Evolutionary conservation across 2,888 invertebrate genomes (phyloP), one percentile per base, ranked within the genome.

Genomic region (Synergus japonicus): DNA sequence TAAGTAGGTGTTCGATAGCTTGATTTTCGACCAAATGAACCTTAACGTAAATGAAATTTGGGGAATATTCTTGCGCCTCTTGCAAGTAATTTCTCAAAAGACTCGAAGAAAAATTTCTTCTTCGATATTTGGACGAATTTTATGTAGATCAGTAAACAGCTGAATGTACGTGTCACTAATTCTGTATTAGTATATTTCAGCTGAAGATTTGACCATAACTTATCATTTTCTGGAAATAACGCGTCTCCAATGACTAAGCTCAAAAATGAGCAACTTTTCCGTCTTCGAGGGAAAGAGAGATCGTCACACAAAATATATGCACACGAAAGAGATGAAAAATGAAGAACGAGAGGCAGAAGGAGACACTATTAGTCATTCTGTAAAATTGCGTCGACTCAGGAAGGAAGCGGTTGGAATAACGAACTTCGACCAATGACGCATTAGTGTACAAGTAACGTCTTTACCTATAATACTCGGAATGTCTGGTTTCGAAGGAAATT

Each of bases 391-490:
- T 77, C 78, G 76, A 77, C 76, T 78, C 60, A 73, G 81, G 81
- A 78, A 84, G 81, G 82, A 81, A 81, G 67, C 82, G 60, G 78
- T 73, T 65, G 67, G 78, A 82, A 79, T 76, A 37, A 81, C 81
- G 77, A 81, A 81, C 80, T 82, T 79, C 79, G 80, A 83, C 80
- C 84, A 82, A 83, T 85, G 85, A 84, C 81, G 83, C 79, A 76
- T 82, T 78, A 54, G 60, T 44, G 41, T 46, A 46, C 44, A 66
- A 66, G 43, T 9, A 66, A 43, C 66, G 44, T 66, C 44, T 44
- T 66, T 43, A 44, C 43, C n/a, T 66, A 37, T 3, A 37, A 22
- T 22, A 10, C 43, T 66, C 43, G 18, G 18, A 18, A 66, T 44
- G 44, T 66, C 43, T 43, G 43, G 44, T 66, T 66, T 66, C 12